Evolutionary conservation across 37 sponge, comb jelly and placozoan genomes (phyloP).

Genomic region (Haliclona indistincta): DNA sequence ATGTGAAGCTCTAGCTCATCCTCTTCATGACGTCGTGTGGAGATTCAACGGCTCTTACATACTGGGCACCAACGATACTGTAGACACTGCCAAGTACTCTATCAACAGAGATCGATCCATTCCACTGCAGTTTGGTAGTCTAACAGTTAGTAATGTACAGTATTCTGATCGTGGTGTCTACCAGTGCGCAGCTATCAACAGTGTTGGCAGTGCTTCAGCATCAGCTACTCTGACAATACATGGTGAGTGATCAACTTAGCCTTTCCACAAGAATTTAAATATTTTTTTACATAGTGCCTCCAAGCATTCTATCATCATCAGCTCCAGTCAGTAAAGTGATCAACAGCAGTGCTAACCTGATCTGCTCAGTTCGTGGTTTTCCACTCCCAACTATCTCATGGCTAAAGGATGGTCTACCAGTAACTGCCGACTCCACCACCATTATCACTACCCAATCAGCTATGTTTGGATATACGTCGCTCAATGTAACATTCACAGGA

Average conservation of each 20-base stretch:
- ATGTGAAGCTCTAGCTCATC: constrained; percentile 57
- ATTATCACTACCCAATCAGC: not conserved
- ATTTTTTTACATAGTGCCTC: constrained; percentile 42
- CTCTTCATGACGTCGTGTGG: constrained; percentile 50
- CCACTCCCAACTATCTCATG: constrained; percentile 50
- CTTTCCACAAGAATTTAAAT: no score
- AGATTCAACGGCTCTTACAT: constrained; percentile 6
- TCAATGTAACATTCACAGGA: not conserved
- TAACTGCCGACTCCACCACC: not conserved
- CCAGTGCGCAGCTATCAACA: constrained; percentile 47
- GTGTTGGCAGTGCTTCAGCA: constrained; percentile 4
- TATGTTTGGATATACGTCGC: not conserved
- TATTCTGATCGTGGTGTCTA: constrained; percentile 68
- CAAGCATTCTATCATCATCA: constrained; percentile 36
- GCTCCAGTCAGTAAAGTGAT: constrained; percentile 4
- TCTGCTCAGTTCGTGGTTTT: constrained; percentile 51
- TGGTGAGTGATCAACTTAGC: constrained; percentile 48
- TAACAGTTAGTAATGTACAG: constrained; percentile 39
- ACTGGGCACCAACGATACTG: not conserved
- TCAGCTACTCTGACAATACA: constrained; percentile 60
- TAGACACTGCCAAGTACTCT: not conserved
- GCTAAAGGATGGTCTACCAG: constrained; percentile 34
- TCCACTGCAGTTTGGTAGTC: constrained; percentile 62
- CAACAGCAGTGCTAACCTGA: not conserved
- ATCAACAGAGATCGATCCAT: not conserved